Percentiles rank a stretch among this genome's conserved stretches.
phyloP scores from a whole-genome alignment of 2,888 invertebrate species.

The Megastigmus dorsalis region DNA sequence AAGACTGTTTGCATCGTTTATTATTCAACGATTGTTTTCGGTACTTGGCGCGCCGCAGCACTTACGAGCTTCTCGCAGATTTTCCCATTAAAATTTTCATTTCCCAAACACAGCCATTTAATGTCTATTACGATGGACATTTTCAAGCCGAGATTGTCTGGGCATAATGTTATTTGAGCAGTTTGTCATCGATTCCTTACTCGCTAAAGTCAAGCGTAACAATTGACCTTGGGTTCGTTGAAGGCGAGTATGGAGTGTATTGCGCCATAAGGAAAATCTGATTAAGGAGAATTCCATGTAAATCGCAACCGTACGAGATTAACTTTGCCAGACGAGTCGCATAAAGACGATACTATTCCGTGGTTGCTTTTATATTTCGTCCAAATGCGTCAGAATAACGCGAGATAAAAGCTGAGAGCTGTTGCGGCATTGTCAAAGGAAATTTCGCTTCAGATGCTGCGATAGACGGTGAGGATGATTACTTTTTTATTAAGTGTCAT shows the following conservation, averaged over 20 bases:
- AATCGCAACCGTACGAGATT: background rate
- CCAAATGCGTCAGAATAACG: no score
- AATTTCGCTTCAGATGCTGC: background rate
- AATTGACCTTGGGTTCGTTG: conserved; percentile 33
- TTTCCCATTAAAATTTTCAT: no score
- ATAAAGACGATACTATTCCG: conserved; percentile 37
- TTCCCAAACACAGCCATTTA: no score
- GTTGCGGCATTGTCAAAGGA: background rate
- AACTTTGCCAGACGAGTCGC: background rate
- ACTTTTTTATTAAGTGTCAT: background rate
- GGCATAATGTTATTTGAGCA: background rate
- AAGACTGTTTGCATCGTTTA: conserved; percentile 20
- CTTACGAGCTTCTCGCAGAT: background rate
- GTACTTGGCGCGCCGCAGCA: background rate
- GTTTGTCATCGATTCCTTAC: background rate
- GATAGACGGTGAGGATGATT: background rate
- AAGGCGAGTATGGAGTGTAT: background rate
- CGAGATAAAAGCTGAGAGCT: no score
- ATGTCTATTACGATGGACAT: no score
- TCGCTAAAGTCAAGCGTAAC: background rate
- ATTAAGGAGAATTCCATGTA: conserved; percentile 29
- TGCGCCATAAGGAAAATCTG: conserved; percentile 12
- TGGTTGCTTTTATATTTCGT: background rate
- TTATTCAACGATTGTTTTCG: conserved; percentile 22
- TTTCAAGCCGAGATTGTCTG: no score